A percentile compares a stretch with the other conserved stretches of the same genome.
phyloP scores from a whole-genome alignment of 2,888 invertebrate species.

The Cephus nigrinus region DNA sequence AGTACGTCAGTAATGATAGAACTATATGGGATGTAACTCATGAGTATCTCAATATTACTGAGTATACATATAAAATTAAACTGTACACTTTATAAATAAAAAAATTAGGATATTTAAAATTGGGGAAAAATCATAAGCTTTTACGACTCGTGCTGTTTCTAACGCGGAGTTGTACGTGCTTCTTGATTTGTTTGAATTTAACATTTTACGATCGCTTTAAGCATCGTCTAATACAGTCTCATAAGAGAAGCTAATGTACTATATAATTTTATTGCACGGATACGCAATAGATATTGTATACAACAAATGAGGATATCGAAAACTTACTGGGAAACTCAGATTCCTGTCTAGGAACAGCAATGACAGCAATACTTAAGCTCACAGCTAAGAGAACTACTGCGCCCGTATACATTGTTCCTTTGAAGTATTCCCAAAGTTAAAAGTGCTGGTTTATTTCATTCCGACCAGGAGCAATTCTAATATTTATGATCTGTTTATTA shows the following conservation, averaged over 20 bases:
- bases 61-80: not conserved
- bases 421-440: not conserved
- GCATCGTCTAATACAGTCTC: too few relatives aligned
- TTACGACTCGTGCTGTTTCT: not conserved
- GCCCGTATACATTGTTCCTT: slow-evolving; percentile 13
- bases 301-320: not conserved
- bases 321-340: slow-evolving; percentile 20
- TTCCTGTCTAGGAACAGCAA: slow-evolving; percentile 16
- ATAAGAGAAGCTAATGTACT: not conserved
- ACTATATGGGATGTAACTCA: slow-evolving; percentile 3
- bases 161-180: not conserved
- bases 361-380: slow-evolving; percentile 5
- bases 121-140: not conserved
- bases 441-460: not conserved
- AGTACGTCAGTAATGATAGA: slow-evolving; percentile 17
- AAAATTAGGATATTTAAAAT: not conserved
- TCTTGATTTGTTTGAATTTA: not conserved
- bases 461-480: not conserved
- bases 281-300: not conserved
- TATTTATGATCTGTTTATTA: slow-evolving; percentile 11
- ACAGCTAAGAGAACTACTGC: slow-evolving; percentile 8
- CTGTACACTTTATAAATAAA: not conserved
- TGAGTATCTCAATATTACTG: not conserved
- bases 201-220: too few relatives aligned
- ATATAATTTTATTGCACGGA: not conserved